Evolutionary conservation across 2,797 vertebrate genomes (phyloP), one percentile per base, ranked within the genome.

Genomic region (Sciurus carolinensis): DNA sequence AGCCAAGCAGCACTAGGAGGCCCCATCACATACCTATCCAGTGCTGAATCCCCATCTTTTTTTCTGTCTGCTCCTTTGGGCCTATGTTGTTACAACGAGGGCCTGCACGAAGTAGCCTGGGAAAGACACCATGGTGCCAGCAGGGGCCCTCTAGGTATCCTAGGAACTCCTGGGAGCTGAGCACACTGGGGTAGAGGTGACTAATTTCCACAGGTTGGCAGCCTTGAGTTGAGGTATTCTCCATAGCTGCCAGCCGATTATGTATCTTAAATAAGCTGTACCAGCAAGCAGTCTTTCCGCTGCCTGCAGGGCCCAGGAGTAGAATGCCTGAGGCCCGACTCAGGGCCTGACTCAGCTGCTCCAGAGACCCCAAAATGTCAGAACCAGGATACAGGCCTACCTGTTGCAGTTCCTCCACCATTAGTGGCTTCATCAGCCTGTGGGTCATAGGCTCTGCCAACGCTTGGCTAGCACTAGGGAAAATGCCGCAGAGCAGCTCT

Each of bases 11-110:
- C 44, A 44, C 92, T 93, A 11, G 98, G 98, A 98, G 20, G 99
- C 97, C 0, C 99, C 99, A 69, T 99, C 99, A 98, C 99, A 98
- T 72, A 99, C 98, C 98, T 47, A 99, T 87, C 99, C 99, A 99
- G 94, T 98, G 99, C 72, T 98, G 95, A n/a, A 84, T 66, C 22
- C 69, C 54, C 22, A 59, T 79, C 3, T 42, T 42, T 7, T 72
- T 59, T 44, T 6, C 69, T 6, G 52, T 66, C 71, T 9, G 33
- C 24, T 11, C 50, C 89, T 42, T 86, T 54, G 42, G 20, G 72
- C 18, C 2, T 47, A 69, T 36, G 9, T 9, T 77, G 42, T 88
- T 95, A 92, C n/a, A 59, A 0, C 30, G 76, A 73, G n/a, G n/a
- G 30, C 54, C 33, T 15, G 87, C 69, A 4, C 15, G 88, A 36